Base-by-base conservation (phyloP, 1,140 invertebrate species). In the Pissodes strobi region DNA sequence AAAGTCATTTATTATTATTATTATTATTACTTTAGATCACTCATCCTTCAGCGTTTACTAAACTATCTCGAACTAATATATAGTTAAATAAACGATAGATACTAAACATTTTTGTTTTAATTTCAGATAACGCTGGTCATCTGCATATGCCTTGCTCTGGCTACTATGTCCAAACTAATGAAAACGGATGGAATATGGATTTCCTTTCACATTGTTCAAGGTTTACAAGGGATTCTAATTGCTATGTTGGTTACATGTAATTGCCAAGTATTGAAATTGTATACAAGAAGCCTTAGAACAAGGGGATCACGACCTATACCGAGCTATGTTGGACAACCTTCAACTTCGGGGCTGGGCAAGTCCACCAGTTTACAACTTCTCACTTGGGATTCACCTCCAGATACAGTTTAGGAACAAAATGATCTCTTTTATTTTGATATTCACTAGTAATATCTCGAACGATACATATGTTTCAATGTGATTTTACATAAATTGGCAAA, bases 231-330 rank as follows among this genome's bases (percentile, higher is more conserved):
- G 21, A 81, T 87, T 30, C 77, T 85, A 22, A 82, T 87, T 8
- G 83, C 86, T 2, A 74, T 88, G 61, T 80, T 84, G 51, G 86
- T 87, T 51, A 86, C 86, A 5, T 87, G 86, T 74, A 87, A 87
- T 74, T 87, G 85, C 74, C 81, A 82, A 72, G 82, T 78, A 21
- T 43, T 78, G 39, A 78, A 78, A 53, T 51, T 78, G 2, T 78
- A 78, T 61, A 76, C 72, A 18, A 57, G 70, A 27, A 71, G 67
- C 13, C 67, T 76, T n/a, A 76, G 71, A 67, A 67, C 69, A n/a
- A 69, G 59, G 13, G 65, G 62, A 6, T 21, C 52, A 2, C 67
- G 60, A 13, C 68, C 70, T 46, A 60, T 72, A 39, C 61, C 67
- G 10, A 60, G 67, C 38, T 70, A 73, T 51, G 43, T 66, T 13